phyloP scores from a whole-genome alignment of 2,113 vertebrate genomes.

The Cranoglanis bouderius region DNA sequence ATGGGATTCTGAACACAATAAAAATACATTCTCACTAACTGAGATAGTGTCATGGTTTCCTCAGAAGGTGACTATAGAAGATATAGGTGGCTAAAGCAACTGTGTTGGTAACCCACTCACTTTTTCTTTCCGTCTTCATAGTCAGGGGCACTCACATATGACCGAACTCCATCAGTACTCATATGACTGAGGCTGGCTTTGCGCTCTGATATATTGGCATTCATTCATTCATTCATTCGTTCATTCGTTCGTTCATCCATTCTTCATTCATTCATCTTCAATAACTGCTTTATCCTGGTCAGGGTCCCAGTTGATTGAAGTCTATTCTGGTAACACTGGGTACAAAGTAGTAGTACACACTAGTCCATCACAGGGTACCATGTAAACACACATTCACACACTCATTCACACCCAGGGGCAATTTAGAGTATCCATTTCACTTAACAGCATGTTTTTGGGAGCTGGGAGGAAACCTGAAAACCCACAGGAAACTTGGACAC shows the following conservation, averaged over 20 bases:
- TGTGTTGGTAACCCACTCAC: constrained; percentile 38
- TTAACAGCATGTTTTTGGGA: background rate
- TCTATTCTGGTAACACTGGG: background rate
- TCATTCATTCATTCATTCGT: background rate
- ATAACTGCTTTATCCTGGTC: background rate
- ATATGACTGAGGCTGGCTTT: constrained; percentile 20
- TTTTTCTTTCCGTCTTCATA: constrained; percentile 37
- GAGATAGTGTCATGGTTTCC: constrained; percentile 41
- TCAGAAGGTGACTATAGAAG: constrained; percentile 47
- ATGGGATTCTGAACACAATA: constrained; percentile 48
- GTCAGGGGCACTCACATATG: constrained; percentile 23
- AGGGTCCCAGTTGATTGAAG: background rate
- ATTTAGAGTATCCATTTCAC: background rate
- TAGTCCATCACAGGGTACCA: background rate
- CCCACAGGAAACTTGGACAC: background rate
- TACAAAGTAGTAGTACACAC: background rate
- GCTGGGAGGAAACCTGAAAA: background rate
- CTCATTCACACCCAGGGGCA: background rate
- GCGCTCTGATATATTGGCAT: background rate
- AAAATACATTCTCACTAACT: constrained; percentile 44
- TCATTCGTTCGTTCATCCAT: background rate
- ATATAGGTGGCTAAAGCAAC: constrained; percentile 33
- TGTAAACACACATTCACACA: background rate
- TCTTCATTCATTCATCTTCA: background rate
- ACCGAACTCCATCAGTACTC: constrained; percentile 1